Evolutionary conservation across 2,888 invertebrate genomes (phyloP).

Genomic region (Lysandra coridon): DNA sequence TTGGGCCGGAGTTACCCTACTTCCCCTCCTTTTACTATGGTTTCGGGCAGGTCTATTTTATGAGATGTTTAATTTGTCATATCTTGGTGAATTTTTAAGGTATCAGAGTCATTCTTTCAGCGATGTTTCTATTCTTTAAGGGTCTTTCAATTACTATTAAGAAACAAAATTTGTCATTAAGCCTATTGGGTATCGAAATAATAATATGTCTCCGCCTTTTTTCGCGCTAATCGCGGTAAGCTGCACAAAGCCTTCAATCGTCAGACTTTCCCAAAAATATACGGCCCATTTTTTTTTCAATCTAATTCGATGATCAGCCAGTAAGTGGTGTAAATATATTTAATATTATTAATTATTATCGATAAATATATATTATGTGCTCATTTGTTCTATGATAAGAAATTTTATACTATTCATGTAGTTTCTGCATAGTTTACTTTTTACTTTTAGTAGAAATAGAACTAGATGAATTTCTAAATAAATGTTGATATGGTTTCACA

Average conservation of each 20-base stretch:
- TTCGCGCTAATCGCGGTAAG: background rate
- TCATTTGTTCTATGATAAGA: conserved; percentile 30
- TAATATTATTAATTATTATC: conserved; percentile 20
- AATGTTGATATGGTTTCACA: conserved; percentile 27
- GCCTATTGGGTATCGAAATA: background rate
- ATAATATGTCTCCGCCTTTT: background rate
- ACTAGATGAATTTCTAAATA: conserved; percentile 29
- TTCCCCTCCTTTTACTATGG: too few species aligned
- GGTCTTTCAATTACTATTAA: too few species aligned
- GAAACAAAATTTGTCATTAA: too few species aligned
- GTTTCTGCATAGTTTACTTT: conserved; percentile 29
- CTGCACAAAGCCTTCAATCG: background rate
- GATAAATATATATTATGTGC: conserved; percentile 20
- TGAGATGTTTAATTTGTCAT: too few species aligned
- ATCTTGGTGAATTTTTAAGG: too few species aligned
- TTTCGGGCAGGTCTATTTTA: too few species aligned
- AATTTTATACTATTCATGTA: conserved; percentile 28
- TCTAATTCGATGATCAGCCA: conserved; percentile 35
- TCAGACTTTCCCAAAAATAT: conserved; percentile 8
- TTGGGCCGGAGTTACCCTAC: too few species aligned
- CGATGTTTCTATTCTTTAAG: too few species aligned
- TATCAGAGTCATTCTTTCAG: too few species aligned
- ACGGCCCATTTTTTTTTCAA: conserved; percentile 36
- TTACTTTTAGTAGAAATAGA: conserved; percentile 30
- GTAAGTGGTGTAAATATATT: conserved; percentile 31